Percentiles rank a stretch among this genome's conserved stretches.
phyloP scores from a whole-genome alignment of 2,797 vertebrate species.

The Bradypus variegatus region DNA sequence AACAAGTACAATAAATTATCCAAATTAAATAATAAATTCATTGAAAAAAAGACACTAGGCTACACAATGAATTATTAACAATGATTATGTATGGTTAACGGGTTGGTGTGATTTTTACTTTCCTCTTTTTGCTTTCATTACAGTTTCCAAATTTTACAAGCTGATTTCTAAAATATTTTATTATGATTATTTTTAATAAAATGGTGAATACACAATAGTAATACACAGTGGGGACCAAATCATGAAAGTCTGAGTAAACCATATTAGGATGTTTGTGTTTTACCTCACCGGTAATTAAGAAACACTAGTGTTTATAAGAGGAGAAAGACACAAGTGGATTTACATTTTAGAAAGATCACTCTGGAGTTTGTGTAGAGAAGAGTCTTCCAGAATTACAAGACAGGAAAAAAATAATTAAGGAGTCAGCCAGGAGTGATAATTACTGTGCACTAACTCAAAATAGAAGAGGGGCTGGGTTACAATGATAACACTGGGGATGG shows the following conservation, averaged over 20 bases:
- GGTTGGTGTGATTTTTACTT: background rate
- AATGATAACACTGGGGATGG: rapidly evolving
- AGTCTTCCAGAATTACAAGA: background rate
- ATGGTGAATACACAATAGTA: background rate
- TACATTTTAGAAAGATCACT: no score
- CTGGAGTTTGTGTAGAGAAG: background rate
- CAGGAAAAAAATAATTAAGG: background rate
- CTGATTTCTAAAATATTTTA: background rate
- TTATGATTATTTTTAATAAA: background rate
- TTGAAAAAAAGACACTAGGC: background rate
- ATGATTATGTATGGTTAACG: background rate
- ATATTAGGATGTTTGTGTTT: no score
- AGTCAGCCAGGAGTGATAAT: background rate
- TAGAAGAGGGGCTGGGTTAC: rapidly evolving
- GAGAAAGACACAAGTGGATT: no score
- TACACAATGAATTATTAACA: background rate
- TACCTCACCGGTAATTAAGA: no score
- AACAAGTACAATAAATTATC: background rate
- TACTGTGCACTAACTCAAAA: background rate
- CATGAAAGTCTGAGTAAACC: background rate
- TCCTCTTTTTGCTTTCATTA: background rate
- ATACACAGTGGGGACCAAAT: no score
- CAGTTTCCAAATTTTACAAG: background rate
- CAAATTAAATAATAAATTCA: background rate
- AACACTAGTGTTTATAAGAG: background rate